Percentiles rank a stretch among this genome's conserved stretches.
Evolutionary conservation across 2,113 vertebrate genomes (phyloP).

Genomic region (Proteles cristata): DNA sequence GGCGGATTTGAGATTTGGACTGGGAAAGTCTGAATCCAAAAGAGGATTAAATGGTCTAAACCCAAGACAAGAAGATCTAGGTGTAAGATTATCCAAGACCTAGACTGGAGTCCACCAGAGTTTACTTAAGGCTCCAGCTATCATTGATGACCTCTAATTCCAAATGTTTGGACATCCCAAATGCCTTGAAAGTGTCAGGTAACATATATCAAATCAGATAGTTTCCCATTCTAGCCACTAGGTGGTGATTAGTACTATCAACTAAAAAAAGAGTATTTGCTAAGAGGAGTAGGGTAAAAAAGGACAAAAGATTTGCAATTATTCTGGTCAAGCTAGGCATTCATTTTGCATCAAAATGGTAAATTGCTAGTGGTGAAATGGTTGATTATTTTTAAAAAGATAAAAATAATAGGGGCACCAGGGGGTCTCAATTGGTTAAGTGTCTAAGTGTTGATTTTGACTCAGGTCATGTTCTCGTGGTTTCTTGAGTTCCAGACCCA

Average conservation of each 20-base stretch:
- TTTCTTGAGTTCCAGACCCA: no score
- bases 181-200: background rate
- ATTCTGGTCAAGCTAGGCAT: background rate
- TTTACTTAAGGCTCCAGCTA: background rate
- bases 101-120: background rate
- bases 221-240: slow-evolving; percentile 48
- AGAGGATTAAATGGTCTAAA: background rate
- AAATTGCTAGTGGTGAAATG: background rate
- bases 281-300: background rate
- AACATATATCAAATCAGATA: slow-evolving; percentile 12
- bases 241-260: slow-evolving; percentile 50
- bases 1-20: background rate
- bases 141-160: background rate
- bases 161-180: background rate
- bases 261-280: slow-evolving; percentile 23
- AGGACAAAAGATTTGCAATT: background rate
- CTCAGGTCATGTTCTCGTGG: no score
- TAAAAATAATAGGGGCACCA: background rate
- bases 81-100: background rate
- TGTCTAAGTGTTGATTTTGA: no score
- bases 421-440: no score
- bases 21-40: background rate
- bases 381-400: background rate
- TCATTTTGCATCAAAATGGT: background rate
- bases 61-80: background rate